Conservation (phyloP, 2,888 invertebrate genomes). For the Phorcus lineatus region DNA sequence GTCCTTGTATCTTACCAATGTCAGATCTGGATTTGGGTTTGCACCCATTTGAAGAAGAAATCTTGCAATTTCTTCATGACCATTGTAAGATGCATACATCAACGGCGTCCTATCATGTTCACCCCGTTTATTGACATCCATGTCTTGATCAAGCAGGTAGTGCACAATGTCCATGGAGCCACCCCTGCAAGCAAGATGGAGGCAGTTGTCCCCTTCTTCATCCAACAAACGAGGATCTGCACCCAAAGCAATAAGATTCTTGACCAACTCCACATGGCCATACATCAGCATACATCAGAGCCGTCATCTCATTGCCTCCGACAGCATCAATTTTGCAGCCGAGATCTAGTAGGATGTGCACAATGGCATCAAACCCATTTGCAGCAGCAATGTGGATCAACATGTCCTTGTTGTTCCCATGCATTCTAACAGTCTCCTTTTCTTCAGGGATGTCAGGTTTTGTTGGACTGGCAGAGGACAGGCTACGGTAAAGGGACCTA, state of each 20-base stretch:
- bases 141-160: background rate
- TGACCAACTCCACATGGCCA: background rate
- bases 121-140: background rate
- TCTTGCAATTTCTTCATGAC: background rate
- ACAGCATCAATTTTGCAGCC: background rate
- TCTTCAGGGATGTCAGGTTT: background rate
- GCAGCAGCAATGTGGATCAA: background rate
- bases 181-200: constrained; percentile 7
- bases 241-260: background rate
- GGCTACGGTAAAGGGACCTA: background rate
- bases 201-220: background rate
- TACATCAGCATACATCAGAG: background rate
- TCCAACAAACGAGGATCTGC: background rate
- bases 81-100: background rate
- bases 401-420: background rate
- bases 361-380: background rate
- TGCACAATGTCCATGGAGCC: background rate
- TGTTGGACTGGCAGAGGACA: background rate
- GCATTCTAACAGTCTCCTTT: background rate
- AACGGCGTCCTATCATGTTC: constrained; percentile 1
- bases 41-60: background rate
- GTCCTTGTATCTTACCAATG: background rate
- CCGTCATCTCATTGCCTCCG: background rate
- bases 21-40: background rate
- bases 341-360: background rate